Evolutionary conservation across 2,797 vertebrate species (phyloP).

Genomic region (Epinephelus malabaricus): DNA sequence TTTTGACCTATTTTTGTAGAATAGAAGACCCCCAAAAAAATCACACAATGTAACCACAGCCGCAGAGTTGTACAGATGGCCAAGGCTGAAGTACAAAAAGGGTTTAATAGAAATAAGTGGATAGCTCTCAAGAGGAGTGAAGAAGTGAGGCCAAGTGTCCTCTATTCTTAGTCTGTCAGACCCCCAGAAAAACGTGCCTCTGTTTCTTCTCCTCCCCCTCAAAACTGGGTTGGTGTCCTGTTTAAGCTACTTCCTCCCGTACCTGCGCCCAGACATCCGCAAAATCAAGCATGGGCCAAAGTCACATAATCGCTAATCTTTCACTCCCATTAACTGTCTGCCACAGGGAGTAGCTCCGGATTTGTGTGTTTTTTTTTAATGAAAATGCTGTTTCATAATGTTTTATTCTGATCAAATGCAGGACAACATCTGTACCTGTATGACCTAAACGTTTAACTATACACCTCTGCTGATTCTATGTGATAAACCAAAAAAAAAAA

Average conservation of each 20-base stretch:
- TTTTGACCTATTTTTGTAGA: constrained; percentile 32
- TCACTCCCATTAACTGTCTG: constrained; percentile 46
- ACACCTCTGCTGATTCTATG: constrained; percentile 43
- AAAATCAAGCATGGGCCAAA: constrained; percentile 38
- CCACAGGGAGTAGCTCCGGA: constrained; percentile 6
- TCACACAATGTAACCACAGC: constrained; percentile 9
- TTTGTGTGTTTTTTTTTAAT: constrained; percentile 11
- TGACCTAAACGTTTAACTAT: constrained; percentile 34
- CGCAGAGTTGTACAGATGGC: constrained; percentile 35
- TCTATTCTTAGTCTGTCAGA: constrained; percentile 77
- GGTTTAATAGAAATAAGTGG: constrained; percentile 49
- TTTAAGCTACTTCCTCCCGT: constrained; percentile 55
- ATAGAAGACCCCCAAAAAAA: constrained; percentile 25
- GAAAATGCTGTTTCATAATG: constrained; percentile 36
- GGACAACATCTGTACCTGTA: constrained; percentile 36
- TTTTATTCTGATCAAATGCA: constrained; percentile 44
- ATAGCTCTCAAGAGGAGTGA: constrained; percentile 57
- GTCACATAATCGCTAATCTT: constrained; percentile 56
- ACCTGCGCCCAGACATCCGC: constrained; percentile 53
- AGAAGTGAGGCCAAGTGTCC: constrained; percentile 62
- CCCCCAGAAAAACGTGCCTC: constrained; percentile 41
- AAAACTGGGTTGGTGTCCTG: constrained; percentile 79
- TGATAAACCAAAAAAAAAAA: constrained; percentile 61
- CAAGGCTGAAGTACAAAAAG: constrained; percentile 25
- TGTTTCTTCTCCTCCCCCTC: constrained; percentile 56